These are phyloP conservation scores for Glaucopsyche alexis DNA, from an alignment of 2,888 invertebrate genomes.

Conservation along the genomic window DNA sequence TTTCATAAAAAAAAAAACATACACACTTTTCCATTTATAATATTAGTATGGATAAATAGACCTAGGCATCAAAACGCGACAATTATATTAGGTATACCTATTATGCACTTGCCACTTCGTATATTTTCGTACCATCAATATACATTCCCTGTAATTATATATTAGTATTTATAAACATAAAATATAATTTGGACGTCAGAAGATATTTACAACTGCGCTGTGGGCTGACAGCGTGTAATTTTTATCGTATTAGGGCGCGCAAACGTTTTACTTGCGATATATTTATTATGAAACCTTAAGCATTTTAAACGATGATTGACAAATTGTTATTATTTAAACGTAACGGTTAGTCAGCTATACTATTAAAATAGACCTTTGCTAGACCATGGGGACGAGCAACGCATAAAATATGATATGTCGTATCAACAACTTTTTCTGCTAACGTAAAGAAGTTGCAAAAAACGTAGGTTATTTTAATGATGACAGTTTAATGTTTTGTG, in stretches of 20 bases:
- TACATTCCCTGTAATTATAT: conserved; percentile 53
- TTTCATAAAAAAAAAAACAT: too few relatives aligned
- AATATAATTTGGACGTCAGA: conserved; percentile 60
- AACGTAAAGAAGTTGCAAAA: background rate
- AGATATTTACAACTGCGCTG: conserved; percentile 53
- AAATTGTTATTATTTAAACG: conserved; percentile 14
- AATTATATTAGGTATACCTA: conserved; percentile 22
- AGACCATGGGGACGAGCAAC: background rate
- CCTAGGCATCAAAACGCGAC: background rate
- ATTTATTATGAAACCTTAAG: conserved; percentile 37
- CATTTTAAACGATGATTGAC: conserved; percentile 20
- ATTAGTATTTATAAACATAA: conserved; percentile 65
- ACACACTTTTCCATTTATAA: too few relatives aligned
- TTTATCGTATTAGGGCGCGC: conserved; percentile 54
- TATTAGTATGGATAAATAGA: too few relatives aligned
- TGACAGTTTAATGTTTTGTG: too few relatives aligned
- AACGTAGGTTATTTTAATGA: too few relatives aligned
- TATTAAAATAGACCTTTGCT: conserved; percentile 9
- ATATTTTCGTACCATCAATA: conserved; percentile 38
- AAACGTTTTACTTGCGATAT: conserved; percentile 51
- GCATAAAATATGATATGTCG: background rate
- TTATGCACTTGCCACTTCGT: conserved; percentile 5
- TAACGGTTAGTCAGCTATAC: background rate
- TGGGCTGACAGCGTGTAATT: conserved; percentile 52
- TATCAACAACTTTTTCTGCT: background rate